Evolutionary conservation across 2,888 invertebrate genomes (phyloP).

Genomic region (Boloria selene): DNA sequence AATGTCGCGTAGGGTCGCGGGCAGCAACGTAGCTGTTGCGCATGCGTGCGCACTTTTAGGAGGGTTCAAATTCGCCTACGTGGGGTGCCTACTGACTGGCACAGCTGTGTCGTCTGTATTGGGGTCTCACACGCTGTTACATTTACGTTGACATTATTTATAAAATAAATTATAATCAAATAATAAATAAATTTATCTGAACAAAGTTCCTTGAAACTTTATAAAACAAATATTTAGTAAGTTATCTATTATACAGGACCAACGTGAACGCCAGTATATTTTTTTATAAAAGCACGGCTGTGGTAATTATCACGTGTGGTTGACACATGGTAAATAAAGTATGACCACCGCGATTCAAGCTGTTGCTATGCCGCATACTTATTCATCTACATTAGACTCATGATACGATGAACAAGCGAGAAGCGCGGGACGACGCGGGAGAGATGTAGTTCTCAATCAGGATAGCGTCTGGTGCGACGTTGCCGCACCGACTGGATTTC

Average conservation of each 20-base stretch:
- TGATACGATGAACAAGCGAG: slow-evolving; percentile 45
- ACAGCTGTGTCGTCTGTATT: slow-evolving; percentile 74
- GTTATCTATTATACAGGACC: slow-evolving; percentile 34
- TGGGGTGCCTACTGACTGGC: slow-evolving; percentile 67
- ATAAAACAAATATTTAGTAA: not conserved
- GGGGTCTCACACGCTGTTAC: slow-evolving; percentile 48
- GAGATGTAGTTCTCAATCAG: slow-evolving; percentile 79
- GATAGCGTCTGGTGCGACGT: slow-evolving; percentile 77
- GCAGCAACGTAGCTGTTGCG: slow-evolving; percentile 68
- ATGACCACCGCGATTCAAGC: slow-evolving; percentile 54
- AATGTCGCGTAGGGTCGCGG: slow-evolving; percentile 59
- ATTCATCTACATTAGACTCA: slow-evolving; percentile 40
- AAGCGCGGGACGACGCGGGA: slow-evolving; percentile 65
- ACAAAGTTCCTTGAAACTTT: not conserved
- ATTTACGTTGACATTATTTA: slow-evolving; percentile 39
- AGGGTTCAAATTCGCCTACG: slow-evolving; percentile 68
- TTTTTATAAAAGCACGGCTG: slow-evolving; percentile 31
- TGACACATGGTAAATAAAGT: slow-evolving; percentile 45
- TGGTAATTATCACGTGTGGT: slow-evolving; percentile 43
- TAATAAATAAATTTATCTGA: not conserved
- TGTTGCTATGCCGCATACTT: slow-evolving; percentile 41
- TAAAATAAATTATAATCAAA: not conserved
- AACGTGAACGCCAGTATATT: slow-evolving; percentile 41
- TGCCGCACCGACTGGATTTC: slow-evolving; percentile 80
- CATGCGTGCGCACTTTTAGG: slow-evolving; percentile 73